Percentiles rank a stretch among this genome's conserved stretches.
Evolutionary conservation across 2,888 invertebrate species (phyloP).

Genomic region (Molorchus minor): DNA sequence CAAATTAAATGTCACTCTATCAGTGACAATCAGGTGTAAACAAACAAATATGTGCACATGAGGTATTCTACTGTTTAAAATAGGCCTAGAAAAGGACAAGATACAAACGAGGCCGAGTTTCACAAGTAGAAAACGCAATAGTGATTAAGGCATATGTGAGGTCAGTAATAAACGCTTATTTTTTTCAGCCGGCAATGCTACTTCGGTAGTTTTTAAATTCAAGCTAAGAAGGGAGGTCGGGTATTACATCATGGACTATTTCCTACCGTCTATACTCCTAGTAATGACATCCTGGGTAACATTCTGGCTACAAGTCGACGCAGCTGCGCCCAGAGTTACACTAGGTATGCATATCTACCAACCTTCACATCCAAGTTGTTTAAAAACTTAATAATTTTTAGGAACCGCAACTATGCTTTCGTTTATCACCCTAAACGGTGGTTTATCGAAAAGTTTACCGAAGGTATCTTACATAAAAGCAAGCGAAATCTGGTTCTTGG

Average conservation of each 20-base stretch:
- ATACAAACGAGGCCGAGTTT: too few species aligned
- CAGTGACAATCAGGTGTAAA: too few species aligned
- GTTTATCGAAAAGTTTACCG: constrained; percentile 84
- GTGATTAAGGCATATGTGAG: too few species aligned
- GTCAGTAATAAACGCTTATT: constrained; percentile 39
- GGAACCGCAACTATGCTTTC: constrained; percentile 88
- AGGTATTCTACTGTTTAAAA: too few species aligned
- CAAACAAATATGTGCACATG: too few species aligned
- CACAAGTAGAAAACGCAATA: neutral
- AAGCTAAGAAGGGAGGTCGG: constrained; percentile 83
- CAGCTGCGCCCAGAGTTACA: constrained; percentile 83
- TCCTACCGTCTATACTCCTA: constrained; percentile 85
- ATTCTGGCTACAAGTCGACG: constrained; percentile 89
- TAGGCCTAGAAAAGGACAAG: too few species aligned
- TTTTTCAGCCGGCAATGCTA: constrained; percentile 82
- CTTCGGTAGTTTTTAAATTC: constrained; percentile 80
- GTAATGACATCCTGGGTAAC: constrained; percentile 90
- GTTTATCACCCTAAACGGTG: constrained; percentile 86
- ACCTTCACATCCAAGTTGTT: too few species aligned
- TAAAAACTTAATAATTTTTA: constrained; percentile 59
- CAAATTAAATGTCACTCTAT: too few species aligned
- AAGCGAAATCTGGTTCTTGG: constrained; percentile 90
- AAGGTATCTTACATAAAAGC: constrained; percentile 92
- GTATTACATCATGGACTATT: constrained; percentile 89
- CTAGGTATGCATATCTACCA: constrained; percentile 67